phyloP scores from a whole-genome alignment of 2,888 invertebrate genomes.

The Hipparchia semele region DNA sequence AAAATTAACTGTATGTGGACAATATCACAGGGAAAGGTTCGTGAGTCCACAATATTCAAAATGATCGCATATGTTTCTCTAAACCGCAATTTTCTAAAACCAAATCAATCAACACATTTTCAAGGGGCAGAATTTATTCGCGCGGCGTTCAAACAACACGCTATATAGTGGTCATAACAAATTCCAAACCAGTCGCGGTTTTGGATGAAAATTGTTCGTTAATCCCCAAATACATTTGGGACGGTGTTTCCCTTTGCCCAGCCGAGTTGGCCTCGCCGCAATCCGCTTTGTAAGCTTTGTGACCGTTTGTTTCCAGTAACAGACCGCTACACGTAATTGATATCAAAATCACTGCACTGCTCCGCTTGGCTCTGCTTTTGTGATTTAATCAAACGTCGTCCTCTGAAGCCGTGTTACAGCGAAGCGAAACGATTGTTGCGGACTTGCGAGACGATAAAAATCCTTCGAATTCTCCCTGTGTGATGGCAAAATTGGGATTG shows the following conservation, averaged over 20 bases:
- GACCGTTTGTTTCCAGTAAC: not conserved
- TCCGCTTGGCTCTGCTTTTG: conserved; percentile 25
- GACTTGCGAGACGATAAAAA: conserved; percentile 32
- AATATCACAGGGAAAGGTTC: no score
- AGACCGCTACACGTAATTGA: conserved; percentile 17
- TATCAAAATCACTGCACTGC: conserved; percentile 26
- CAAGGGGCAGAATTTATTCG: not conserved
- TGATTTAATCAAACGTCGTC: conserved; percentile 41
- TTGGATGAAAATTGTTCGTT: conserved; percentile 13
- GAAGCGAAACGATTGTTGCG: conserved; percentile 30
- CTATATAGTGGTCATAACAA: conserved; percentile 2
- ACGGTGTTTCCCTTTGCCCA: conserved; percentile 14
- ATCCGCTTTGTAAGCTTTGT: conserved; percentile 17
- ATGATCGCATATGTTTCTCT: not conserved
- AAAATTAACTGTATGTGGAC: no score
- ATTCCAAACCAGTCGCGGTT: conserved; percentile 14
- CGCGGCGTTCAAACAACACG: not conserved
- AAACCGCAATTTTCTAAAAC: conserved; percentile 4
- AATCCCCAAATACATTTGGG: conserved; percentile 3
- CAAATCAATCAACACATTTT: not conserved
- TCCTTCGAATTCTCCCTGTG: conserved; percentile 17
- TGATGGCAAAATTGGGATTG: conserved; percentile 31
- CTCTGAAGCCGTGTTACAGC: conserved; percentile 19
- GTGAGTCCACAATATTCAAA: not conserved
- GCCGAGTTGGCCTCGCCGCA: conserved; percentile 13